Base-by-base conservation (phyloP, 2,888 invertebrate genomes). In the Plagodis dolabraria region DNA sequence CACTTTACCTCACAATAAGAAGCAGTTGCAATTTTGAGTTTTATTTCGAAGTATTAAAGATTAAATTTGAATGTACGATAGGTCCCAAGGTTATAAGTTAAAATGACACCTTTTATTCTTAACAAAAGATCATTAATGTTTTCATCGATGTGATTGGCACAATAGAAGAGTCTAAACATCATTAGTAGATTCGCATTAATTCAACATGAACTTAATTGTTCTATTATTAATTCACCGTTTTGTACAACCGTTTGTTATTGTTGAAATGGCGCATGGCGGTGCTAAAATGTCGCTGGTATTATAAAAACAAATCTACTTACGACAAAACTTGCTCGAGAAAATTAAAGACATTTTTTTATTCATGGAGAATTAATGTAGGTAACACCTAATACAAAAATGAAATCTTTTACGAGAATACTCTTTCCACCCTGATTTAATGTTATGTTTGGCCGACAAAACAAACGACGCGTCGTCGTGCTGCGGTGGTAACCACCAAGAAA, bases 151-250 rank as follows among this genome's bases (percentile, higher is more conserved):
- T 53, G 65, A 65, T 72, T 66, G 60, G 63, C 47, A 72, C 71
- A 74, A 72, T 67, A 35, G 58, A 6, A 12, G 50, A 47, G 48
- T 53, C 50, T 65, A 66, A 65, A 63, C 65, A 70, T 71, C 66
- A 74, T 70, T 69, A 70, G 67, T 65, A 40, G 38, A 10, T 40
- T 47, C 47, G 51, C 64, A 67, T 68, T 73, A 69, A 69, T 72
- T 70, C 66, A 60, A 58, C 57, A 59, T 63, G 51, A 56, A 53
- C 65, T 64, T 69, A 71, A 71, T 71, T 67, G 65, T 46, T 54
- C 51, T 70, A 71, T 67, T 71, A 64, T 62, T 64, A 65, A 67
- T 69, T 64, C 50, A 69, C 56, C 63, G 64, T 58, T 65, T 64
- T 61, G 44, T 47, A 51, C 61, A 66, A 63, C 58, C 60, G 57